Evolutionary conservation across 2,113 vertebrate species (phyloP), one percentile per base, ranked within the genome.

Genomic region (Thamnaconus septentrionalis): DNA sequence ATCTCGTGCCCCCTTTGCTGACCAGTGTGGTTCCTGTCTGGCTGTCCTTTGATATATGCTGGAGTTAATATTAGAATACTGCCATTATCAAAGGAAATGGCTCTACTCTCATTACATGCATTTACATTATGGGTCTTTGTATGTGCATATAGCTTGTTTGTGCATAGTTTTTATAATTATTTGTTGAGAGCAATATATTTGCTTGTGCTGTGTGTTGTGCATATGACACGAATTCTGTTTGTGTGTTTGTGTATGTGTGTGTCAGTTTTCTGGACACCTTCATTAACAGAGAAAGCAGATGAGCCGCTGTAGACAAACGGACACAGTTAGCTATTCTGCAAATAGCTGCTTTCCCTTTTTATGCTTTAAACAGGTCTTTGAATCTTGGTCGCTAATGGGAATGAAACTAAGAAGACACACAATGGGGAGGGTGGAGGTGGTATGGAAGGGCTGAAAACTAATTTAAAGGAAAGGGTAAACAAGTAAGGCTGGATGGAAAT

Each of bases 31-130:
- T 50, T 47, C 43, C 18, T 31, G 8, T 43, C 52, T 2, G 12
- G 44, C 45, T 53, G 40, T 68, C 48, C 65, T 84, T 78, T 82
- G 71, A 85, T 85, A 1, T 9, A 41, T n/a, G 46, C 9, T 0
- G 0, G 9, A 61, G 62, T 65, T 47, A 56, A 75, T 54, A 67
- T 18, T 59, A 56, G 53, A 56, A 60, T 8, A 8, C 12, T 9
- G 43, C 51, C 40, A 58, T 81, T 77, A 72, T 52, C 56, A 52
- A 53, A 40, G 18, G 18, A 31, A 31, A 31, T 31, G 18, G 18
- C 18, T 31, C 18, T 31, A 31, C 18, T 31, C 18, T 31, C 18
- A 31, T 31, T 31, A 31, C 18, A 31, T 31, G 18, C 18, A 31
- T 31, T 31, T 31, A 31, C 18, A 31, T 31, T 31, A 31, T 31